phyloP scores from a whole-genome alignment of 2,113 vertebrate species.

The Carollia perspicillata region DNA sequence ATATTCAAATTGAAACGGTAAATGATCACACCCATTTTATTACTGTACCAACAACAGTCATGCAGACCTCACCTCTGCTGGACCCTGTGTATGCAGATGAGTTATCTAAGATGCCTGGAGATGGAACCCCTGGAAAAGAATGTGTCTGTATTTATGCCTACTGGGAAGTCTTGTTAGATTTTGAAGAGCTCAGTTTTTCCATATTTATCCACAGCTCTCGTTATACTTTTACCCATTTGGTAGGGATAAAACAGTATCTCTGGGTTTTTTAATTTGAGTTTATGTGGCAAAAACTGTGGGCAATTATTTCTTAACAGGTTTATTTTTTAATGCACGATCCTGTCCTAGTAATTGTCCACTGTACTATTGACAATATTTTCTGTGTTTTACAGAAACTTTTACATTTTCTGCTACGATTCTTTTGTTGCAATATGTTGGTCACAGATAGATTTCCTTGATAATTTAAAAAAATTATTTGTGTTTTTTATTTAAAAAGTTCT shows the following conservation, averaged over 20 bases:
- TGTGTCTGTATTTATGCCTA: not conserved
- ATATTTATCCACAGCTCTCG: not conserved
- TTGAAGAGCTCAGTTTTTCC: not conserved
- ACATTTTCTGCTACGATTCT: not conserved
- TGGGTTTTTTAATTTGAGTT: not conserved
- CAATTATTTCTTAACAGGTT: not conserved
- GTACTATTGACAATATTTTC: not conserved
- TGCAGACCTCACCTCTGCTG: too few relatives aligned
- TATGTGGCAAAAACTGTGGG: not conserved
- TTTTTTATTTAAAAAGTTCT: not conserved
- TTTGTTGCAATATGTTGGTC: not conserved
- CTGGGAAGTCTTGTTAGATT: not conserved
- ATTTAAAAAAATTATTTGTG: not conserved
- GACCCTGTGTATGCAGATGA: not conserved
- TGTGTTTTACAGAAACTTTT: not conserved
- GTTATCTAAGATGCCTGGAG: not conserved
- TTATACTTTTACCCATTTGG: not conserved
- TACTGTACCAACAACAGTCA: too few relatives aligned
- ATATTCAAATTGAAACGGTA: too few relatives aligned
- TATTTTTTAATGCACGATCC: too few relatives aligned
- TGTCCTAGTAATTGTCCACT: not conserved
- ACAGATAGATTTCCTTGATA: not conserved
- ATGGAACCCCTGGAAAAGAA: not conserved
- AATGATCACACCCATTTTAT: too few relatives aligned
- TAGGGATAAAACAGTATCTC: not conserved